These are phyloP conservation scores for Onychomys leucogaster DNA, from an alignment of 2,797 vertebrate species.

Conservation along the genomic window DNA sequence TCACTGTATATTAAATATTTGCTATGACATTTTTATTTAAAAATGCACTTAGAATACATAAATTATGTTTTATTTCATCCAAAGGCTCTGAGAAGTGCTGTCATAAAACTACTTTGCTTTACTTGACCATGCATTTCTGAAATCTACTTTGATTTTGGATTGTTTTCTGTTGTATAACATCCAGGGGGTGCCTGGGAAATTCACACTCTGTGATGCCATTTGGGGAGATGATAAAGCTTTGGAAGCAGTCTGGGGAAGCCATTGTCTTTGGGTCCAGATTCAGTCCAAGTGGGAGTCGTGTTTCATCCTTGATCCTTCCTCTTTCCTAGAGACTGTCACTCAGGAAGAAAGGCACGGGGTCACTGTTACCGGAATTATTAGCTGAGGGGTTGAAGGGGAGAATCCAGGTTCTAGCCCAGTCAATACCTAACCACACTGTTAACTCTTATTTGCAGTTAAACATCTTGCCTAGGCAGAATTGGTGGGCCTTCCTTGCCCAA, in stretches of 20 bases:
- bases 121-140: background rate
- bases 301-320: background rate
- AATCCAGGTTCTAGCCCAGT: background rate
- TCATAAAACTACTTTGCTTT: background rate
- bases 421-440: background rate
- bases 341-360: background rate
- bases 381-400: background rate
- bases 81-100: slow-evolving; percentile 32
- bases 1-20: background rate
- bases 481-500: background rate
- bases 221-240: background rate
- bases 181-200: background rate
- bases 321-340: background rate
- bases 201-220: background rate
- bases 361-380: background rate
- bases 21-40: background rate
- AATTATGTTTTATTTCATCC: slow-evolving; percentile 15
- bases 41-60: background rate
- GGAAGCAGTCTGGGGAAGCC: background rate
- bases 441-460: background rate
- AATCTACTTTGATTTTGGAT: background rate
- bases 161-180: background rate
- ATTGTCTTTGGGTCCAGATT: background rate
- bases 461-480: background rate
- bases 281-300: background rate